phyloP scores from a whole-genome alignment of 2,797 vertebrate species.

The Pelochelys cantorii region DNA sequence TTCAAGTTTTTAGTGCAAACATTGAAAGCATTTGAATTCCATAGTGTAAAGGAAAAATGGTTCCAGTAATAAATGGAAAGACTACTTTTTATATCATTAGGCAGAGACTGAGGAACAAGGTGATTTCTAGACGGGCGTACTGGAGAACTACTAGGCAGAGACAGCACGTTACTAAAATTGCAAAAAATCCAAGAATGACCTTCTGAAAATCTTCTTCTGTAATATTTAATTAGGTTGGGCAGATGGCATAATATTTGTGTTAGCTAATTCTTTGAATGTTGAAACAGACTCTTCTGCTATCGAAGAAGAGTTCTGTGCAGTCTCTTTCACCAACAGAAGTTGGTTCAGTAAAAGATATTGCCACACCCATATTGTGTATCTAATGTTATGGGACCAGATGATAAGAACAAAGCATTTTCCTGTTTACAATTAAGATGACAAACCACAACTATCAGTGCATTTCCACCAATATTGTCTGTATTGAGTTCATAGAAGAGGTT shows the following conservation, averaged over 20 bases:
- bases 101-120: not conserved
- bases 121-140: not conserved
- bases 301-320: not conserved
- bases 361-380: not conserved
- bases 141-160: not conserved
- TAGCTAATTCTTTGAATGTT: slow-evolving; percentile 64
- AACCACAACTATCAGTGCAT: slow-evolving; percentile 41
- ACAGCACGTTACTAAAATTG: not conserved
- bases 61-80: not conserved
- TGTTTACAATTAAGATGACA: slow-evolving; percentile 44
- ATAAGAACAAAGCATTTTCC: slow-evolving; percentile 21
- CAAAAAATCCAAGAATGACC: slow-evolving; percentile 14
- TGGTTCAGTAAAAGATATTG: not conserved
- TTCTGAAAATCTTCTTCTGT: slow-evolving; percentile 51
- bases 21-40: not conserved
- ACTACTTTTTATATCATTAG: not conserved
- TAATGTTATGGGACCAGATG: not conserved
- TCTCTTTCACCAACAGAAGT: not conserved
- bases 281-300: slow-evolving; percentile 65
- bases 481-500: not conserved
- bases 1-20: not conserved
- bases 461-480: slow-evolving; percentile 26
- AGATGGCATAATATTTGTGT: slow-evolving; percentile 71
- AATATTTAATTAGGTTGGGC: slow-evolving; percentile 54
- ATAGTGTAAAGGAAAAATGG: slow-evolving; percentile 42